Conservation (phyloP, 2,888 invertebrate species). For the Nudaria mundana region DNA sequence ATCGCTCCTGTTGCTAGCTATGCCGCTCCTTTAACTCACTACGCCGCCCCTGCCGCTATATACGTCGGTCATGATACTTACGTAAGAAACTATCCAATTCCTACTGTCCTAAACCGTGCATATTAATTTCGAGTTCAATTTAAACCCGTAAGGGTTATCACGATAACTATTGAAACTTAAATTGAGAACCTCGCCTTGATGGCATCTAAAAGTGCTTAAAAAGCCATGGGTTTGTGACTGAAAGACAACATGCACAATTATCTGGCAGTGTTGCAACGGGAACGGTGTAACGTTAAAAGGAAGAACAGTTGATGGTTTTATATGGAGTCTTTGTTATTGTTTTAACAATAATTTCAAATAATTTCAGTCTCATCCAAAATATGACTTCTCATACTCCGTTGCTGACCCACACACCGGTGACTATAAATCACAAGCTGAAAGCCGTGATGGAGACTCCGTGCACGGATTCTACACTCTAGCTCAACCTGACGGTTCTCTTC, state of each 20-base stretch:
- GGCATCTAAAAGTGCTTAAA: too few species aligned
- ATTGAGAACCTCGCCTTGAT: too few species aligned
- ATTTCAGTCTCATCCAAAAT: slow-evolving; percentile 59
- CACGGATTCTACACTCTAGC: slow-evolving; percentile 81
- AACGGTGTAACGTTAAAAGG: too few species aligned
- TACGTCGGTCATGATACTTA: slow-evolving; percentile 43
- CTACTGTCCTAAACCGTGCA: too few species aligned
- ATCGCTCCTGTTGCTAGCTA: slow-evolving; percentile 38
- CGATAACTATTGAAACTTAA: too few species aligned
- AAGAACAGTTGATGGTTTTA: too few species aligned
- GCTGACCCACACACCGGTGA: slow-evolving; percentile 80
- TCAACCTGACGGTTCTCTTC: slow-evolving; percentile 77
- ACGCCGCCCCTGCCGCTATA: slow-evolving; percentile 29
- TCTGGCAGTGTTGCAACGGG: too few species aligned
- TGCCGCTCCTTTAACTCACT: slow-evolving; percentile 33
- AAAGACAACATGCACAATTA: too few species aligned
- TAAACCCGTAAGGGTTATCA: too few species aligned
- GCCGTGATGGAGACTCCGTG: slow-evolving; percentile 76
- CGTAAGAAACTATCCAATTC: slow-evolving; percentile 24
- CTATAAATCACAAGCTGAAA: slow-evolving; percentile 78
- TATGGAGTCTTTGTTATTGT: too few species aligned
- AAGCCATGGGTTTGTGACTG: too few species aligned
- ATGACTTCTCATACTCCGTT: slow-evolving; percentile 78
- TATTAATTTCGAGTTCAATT: too few species aligned
- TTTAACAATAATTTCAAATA: not conserved